Evolutionary conservation across 2,888 invertebrate genomes (phyloP).

Genomic region (Meghimatium bilineatum): DNA sequence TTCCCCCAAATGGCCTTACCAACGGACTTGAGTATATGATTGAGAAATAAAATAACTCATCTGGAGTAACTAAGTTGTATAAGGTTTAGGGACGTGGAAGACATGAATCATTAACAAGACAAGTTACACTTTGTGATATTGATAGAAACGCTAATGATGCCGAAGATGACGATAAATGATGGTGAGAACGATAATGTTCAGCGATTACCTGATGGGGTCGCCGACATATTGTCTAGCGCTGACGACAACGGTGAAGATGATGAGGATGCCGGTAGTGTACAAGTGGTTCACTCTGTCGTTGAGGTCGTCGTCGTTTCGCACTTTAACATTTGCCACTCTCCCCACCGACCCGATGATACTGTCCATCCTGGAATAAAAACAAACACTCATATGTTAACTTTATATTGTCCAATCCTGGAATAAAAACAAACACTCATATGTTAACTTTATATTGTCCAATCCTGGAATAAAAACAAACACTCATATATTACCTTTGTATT

Average conservation of each 20-base stretch:
- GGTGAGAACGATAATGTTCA: too few relatives aligned
- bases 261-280: constrained; percentile 75
- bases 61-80: too few relatives aligned
- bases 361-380: constrained; percentile 66
- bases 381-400: too few relatives aligned
- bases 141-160: too few relatives aligned
- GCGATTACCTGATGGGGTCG: constrained; percentile 60
- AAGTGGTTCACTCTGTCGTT: constrained; percentile 76
- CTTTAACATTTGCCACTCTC: constrained; percentile 75
- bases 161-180: not conserved
- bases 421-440: too few relatives aligned
- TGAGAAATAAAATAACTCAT: too few relatives aligned
- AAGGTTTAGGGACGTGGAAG: too few relatives aligned
- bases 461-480: constrained; percentile 55
- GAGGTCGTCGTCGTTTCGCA: constrained; percentile 76
- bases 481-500: too few relatives aligned
- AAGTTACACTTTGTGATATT: too few relatives aligned
- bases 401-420: constrained; percentile 73
- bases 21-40: too few relatives aligned
- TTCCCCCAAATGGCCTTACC: too few relatives aligned
- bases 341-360: constrained; percentile 74
- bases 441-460: constrained; percentile 76
- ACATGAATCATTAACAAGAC: too few relatives aligned
- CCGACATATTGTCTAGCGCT: constrained; percentile 77
- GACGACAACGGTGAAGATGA: constrained; percentile 76